Conservation (phyloP, 2,797 vertebrate genomes). For the Meriones psammophilus region DNA sequence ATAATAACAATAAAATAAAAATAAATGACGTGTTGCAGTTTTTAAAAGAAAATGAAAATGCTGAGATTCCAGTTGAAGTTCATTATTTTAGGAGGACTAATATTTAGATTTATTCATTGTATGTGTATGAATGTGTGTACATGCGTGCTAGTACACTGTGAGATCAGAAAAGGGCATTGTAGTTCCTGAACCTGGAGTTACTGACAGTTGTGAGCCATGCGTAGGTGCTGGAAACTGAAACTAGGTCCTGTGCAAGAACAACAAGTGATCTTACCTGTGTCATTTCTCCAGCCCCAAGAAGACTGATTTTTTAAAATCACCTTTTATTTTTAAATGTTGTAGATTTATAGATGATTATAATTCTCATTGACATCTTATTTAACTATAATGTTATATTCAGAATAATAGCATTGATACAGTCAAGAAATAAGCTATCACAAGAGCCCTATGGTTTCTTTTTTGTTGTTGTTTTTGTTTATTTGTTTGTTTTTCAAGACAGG, state of each 20-base stretch:
- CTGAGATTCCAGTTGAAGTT: neutral
- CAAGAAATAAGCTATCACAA: neutral
- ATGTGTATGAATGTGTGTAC: neutral
- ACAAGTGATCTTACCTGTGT: neutral
- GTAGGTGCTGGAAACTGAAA: neutral
- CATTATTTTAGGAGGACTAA: constrained; percentile 20
- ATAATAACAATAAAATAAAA: neutral
- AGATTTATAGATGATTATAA: neutral
- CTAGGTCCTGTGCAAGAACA: neutral
- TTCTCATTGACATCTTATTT: neutral
- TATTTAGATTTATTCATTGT: neutral
- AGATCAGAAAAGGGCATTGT: neutral
- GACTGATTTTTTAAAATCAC: neutral
- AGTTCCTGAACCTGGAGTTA: neutral
- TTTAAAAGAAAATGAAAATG: neutral
- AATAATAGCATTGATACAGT: constrained; percentile 12
- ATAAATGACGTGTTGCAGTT: neutral
- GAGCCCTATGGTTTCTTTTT: neutral
- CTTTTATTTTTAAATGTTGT: constrained; percentile 52
- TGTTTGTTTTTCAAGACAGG: too few species aligned
- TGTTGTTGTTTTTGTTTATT: neutral
- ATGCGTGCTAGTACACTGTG: neutral
- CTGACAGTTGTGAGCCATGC: neutral
- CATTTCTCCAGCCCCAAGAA: neutral
- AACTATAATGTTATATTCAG: neutral